These are phyloP conservation scores for Dendroctonus ponderosae DNA, from an alignment of 1,140 invertebrate species.

Conservation along the genomic window DNA sequence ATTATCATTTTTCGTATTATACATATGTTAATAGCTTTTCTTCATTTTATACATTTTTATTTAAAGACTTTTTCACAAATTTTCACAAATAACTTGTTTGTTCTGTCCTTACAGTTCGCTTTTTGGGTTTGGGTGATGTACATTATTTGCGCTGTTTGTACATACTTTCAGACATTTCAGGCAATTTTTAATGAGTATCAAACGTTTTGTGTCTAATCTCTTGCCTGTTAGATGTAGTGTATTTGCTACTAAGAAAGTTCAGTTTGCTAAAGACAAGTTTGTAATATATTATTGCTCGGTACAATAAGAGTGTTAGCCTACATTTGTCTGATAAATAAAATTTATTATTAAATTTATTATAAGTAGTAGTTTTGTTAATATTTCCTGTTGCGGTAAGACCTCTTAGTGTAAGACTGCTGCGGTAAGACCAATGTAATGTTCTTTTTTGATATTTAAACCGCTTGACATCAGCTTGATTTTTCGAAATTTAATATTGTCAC, in stretches of 20 bases:
- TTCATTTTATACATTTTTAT: constrained; percentile 47
- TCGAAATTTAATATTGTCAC: neutral
- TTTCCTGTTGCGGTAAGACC: constrained; percentile 43
- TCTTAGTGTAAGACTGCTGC: constrained; percentile 1
- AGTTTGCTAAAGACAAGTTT: constrained; percentile 28
- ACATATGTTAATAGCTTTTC: constrained; percentile 41
- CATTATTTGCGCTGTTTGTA: constrained; percentile 21
- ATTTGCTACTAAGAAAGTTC: constrained; percentile 30
- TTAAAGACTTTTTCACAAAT: constrained; percentile 47
- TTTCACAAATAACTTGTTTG: constrained; percentile 49
- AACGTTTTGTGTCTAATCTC: constrained; percentile 9
- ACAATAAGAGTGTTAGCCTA: constrained; percentile 43
- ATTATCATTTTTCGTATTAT: constrained; percentile 10
- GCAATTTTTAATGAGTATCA: no score
- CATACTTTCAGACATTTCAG: neutral
- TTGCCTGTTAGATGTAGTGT: constrained; percentile 45
- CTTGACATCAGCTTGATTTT: neutral
- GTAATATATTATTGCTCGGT: constrained; percentile 21
- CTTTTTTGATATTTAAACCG: neutral
- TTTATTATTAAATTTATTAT: constrained; percentile 49
- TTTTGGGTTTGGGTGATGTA: constrained; percentile 28
- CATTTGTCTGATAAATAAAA: constrained; percentile 42
- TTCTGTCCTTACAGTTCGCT: constrained; percentile 18
- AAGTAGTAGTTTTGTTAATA: constrained; percentile 39
- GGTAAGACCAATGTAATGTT: neutral